Conservation (phyloP, 2,888 invertebrate genomes). For the Meteorus cinctellus region DNA sequence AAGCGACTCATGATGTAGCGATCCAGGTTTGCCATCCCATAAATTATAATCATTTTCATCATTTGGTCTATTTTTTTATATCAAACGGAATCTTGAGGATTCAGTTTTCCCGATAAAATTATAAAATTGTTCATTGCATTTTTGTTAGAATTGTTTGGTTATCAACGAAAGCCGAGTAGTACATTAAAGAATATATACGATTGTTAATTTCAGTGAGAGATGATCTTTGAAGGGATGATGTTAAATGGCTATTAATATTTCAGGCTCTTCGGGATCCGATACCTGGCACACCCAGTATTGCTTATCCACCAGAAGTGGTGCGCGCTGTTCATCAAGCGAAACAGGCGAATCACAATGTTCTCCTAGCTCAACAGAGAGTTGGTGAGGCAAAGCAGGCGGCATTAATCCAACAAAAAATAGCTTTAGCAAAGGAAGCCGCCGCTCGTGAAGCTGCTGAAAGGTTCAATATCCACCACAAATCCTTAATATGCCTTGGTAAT, state of each 20-base stretch:
- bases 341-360: constrained; percentile 82
- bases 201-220: too few species aligned
- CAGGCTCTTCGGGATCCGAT: constrained; percentile 64
- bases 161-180: too few species aligned
- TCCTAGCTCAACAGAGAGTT: constrained; percentile 83
- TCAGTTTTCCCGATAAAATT: too few species aligned
- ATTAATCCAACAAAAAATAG: constrained; percentile 82
- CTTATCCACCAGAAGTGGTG: constrained; percentile 80
- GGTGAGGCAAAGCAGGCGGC: constrained; percentile 84
- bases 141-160: too few species aligned
- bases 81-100: too few species aligned
- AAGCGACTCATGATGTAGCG: constrained; percentile 69
- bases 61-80: too few species aligned
- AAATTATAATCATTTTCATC: neutral
- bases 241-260: neutral
- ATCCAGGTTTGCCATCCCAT: constrained; percentile 55
- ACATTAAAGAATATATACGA: too few species aligned
- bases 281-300: constrained; percentile 69
- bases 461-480: constrained; percentile 49
- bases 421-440: constrained; percentile 83
- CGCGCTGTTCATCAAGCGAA: constrained; percentile 84
- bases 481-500: too few species aligned
- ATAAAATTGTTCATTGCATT: too few species aligned
- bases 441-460: constrained; percentile 73
- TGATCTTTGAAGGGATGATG: too few species aligned